These are phyloP conservation scores for Graphium colonna DNA, from an alignment of 2,888 invertebrate species.

Conservation along the genomic window DNA sequence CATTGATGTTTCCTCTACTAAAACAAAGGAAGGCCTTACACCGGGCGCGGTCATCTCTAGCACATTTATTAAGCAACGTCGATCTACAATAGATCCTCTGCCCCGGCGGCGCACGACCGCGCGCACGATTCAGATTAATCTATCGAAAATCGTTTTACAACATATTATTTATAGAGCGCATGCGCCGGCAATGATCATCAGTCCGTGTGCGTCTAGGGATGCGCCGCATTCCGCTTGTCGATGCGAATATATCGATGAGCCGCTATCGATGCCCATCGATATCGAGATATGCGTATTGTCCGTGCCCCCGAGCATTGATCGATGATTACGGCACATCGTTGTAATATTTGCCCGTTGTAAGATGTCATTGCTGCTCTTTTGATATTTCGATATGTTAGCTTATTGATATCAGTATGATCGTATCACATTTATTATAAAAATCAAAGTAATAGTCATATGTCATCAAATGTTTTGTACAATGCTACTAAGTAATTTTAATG, in stretches of 20 bases:
- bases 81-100: slow-evolving; percentile 77
- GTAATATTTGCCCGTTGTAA: background rate
- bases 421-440: no score
- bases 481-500: background rate
- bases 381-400: no score
- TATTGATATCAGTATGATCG: no score
- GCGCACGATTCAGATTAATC: slow-evolving; percentile 80
- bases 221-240: slow-evolving; percentile 49
- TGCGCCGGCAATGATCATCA: slow-evolving; percentile 79
- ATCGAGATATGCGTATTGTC: slow-evolving; percentile 25
- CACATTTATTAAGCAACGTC: slow-evolving; percentile 49
- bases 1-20: no score
- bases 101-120: slow-evolving; percentile 74
- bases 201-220: slow-evolving; percentile 72
- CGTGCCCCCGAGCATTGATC: slow-evolving; percentile 26
- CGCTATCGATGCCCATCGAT: slow-evolving; percentile 28
- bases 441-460: no score
- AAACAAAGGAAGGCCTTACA: slow-evolving; percentile 17
- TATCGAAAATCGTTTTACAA: slow-evolving; percentile 81
- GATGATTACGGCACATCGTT: slow-evolving; percentile 28
- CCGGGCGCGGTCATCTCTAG: slow-evolving; percentile 42
- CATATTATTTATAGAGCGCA: slow-evolving; percentile 80
- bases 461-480: no score
- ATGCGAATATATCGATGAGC: slow-evolving; percentile 48
- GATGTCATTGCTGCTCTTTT: background rate